Evolutionary conservation across 2,797 vertebrate species (phyloP).

Genomic region (Clarias pachynema): DNA sequence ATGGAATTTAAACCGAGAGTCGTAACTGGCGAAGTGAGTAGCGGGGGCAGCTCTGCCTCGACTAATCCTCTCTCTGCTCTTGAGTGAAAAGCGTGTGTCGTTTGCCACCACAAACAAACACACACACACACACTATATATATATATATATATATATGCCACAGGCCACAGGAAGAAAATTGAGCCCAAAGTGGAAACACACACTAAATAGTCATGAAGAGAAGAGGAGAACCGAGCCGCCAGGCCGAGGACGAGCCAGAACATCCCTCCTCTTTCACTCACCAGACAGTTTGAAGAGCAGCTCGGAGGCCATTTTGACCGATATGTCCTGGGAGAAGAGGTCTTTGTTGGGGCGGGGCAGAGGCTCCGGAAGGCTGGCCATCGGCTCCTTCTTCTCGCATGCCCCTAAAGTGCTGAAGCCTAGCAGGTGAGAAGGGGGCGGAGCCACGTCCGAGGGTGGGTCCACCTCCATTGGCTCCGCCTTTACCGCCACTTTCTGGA

Average conservation of each 20-base stretch:
- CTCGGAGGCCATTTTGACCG: constrained; percentile 99
- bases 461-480: constrained; percentile 98
- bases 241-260: neutral
- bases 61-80: constrained; percentile 53
- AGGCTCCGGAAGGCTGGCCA: constrained; percentile 84
- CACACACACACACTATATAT: constrained; percentile 51
- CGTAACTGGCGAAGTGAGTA: constrained; percentile 47
- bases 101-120: constrained; percentile 52
- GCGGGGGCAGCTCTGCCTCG: constrained; percentile 48
- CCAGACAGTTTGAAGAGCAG: constrained; percentile 97
- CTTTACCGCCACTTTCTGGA: constrained; percentile 88
- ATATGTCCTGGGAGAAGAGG: constrained; percentile 98
- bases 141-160: constrained; percentile 38
- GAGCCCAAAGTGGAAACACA: neutral
- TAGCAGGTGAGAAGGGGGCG: constrained; percentile 78
- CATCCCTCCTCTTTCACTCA: constrained; percentile 60
- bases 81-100: constrained; percentile 47
- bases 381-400: constrained; percentile 85
- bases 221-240: neutral
- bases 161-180: constrained; percentile 22
- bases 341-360: constrained; percentile 89
- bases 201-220: neutral
- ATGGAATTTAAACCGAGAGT: constrained; percentile 56
- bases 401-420: constrained; percentile 93
- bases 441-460: constrained; percentile 74